Conservation (phyloP, 2,888 invertebrate genomes). For the Callyntrura guangdongensis region DNA sequence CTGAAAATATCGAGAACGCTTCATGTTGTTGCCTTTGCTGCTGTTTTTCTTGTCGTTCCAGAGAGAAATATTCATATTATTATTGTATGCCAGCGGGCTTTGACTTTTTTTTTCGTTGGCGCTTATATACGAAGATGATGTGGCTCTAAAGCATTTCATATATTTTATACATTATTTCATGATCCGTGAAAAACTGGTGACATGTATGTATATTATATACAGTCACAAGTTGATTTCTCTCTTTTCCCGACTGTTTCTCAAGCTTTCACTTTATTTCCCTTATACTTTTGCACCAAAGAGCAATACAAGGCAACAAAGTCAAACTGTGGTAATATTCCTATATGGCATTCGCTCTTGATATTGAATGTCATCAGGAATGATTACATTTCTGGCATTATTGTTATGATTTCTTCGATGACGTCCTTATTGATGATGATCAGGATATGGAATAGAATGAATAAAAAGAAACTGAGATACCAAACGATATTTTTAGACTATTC, state of each 20-base stretch:
- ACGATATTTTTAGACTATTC: constrained; percentile 49
- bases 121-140: constrained; percentile 34
- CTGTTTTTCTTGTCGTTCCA: constrained; percentile 42
- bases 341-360: constrained; percentile 58
- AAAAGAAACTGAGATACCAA: neutral
- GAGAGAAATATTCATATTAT: constrained; percentile 35
- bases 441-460: neutral
- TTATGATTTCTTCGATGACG: constrained; percentile 59
- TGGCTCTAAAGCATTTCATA: constrained; percentile 55
- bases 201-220: neutral
- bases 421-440: constrained; percentile 30
- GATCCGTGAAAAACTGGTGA: constrained; percentile 71
- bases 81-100: constrained; percentile 56
- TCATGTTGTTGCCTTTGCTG: constrained; percentile 38
- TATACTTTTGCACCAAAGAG: neutral
- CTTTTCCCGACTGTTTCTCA: neutral
- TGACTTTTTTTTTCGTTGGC: constrained; percentile 63
- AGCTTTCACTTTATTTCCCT: neutral
- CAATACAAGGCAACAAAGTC: constrained; percentile 55
- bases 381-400: constrained; percentile 73
- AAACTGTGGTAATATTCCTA: constrained; percentile 64
- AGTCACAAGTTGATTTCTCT: constrained; percentile 36
- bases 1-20: neutral
- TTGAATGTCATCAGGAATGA: constrained; percentile 75
- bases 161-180: constrained; percentile 77